Evolutionary conservation across 2,888 invertebrate species (phyloP).

Genomic region (Papilio elwesi): DNA sequence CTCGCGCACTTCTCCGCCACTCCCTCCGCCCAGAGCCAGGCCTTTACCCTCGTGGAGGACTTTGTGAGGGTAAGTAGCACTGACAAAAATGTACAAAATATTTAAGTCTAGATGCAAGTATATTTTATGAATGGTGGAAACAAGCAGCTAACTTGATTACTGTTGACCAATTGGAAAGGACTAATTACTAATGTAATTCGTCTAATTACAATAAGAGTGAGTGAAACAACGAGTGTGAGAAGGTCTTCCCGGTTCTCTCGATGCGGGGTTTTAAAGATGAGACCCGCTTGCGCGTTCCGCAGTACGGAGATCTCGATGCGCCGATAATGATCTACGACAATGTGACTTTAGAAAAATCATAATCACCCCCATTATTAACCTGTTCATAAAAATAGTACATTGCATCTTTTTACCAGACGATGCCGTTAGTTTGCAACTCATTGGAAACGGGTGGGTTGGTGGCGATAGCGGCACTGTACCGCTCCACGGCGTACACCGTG

Average conservation of each 20-base stretch:
- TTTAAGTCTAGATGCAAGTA: not conserved
- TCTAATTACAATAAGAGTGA: not conserved
- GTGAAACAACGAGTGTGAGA: too few relatives aligned
- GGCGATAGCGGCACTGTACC: slow-evolving; percentile 85
- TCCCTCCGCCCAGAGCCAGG: slow-evolving; percentile 76
- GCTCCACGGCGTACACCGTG: slow-evolving; percentile 91
- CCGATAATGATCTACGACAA: too few relatives aligned
- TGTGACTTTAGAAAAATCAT: too few relatives aligned
- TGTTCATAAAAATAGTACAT: not conserved
- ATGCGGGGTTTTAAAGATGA: too few relatives aligned
- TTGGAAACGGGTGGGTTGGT: slow-evolving; percentile 59
- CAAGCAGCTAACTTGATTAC: not conserved
- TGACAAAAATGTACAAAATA: not conserved
- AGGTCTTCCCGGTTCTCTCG: too few relatives aligned
- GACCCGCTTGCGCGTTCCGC: too few relatives aligned
- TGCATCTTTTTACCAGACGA: slow-evolving; percentile 53
- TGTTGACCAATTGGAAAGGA: not conserved
- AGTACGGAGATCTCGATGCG: too few relatives aligned
- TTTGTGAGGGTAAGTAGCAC: slow-evolving; percentile 77
- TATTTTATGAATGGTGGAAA: not conserved
- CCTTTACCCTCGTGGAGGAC: slow-evolving; percentile 85
- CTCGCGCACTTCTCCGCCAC: slow-evolving; percentile 63
- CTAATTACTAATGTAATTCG: not conserved
- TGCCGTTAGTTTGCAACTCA: slow-evolving; percentile 53
- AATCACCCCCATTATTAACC: too few relatives aligned